Evolutionary conservation across 2,888 invertebrate species (phyloP).

Genomic region (Adineta ricciae): DNA sequence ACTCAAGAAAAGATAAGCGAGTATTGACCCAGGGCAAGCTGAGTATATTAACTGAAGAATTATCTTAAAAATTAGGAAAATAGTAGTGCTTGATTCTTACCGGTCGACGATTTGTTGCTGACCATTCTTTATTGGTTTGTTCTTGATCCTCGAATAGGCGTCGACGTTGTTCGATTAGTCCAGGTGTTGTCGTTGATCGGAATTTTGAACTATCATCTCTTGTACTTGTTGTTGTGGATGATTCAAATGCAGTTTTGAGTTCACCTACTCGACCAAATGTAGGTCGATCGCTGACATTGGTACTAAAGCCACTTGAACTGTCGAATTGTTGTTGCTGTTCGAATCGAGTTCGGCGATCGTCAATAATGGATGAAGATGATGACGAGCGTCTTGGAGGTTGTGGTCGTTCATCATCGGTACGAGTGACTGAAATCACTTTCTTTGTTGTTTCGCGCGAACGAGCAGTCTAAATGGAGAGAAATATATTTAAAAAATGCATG

Average conservation of each 20-base stretch:
- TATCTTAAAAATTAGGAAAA: not conserved
- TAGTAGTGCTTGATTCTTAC: not conserved
- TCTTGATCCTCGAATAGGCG: not conserved
- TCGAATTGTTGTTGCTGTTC: not conserved
- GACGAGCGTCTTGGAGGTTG: not conserved
- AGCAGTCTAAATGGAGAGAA: not conserved
- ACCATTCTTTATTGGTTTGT: not conserved
- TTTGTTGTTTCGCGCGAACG: not conserved
- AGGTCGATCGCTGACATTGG: not conserved
- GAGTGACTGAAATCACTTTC: not conserved
- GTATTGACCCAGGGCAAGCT: not conserved
- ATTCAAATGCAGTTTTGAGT: constrained; percentile 10
- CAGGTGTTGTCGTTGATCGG: not conserved
- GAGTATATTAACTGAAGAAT: not conserved
- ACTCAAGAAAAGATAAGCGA: not conserved
- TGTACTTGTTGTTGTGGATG: not conserved
- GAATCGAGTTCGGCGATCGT: not conserved
- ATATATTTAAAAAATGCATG: not conserved
- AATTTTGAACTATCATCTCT: not conserved
- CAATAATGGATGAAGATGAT: not conserved
- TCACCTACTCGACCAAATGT: not conserved
- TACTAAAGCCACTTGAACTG: not conserved
- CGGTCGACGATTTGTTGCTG: not conserved
- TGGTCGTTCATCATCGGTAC: not conserved
- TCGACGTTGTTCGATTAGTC: constrained; percentile 11